Base-by-base conservation (phyloP, 2,797 vertebrate genomes). In the Periparus ater region DNA sequence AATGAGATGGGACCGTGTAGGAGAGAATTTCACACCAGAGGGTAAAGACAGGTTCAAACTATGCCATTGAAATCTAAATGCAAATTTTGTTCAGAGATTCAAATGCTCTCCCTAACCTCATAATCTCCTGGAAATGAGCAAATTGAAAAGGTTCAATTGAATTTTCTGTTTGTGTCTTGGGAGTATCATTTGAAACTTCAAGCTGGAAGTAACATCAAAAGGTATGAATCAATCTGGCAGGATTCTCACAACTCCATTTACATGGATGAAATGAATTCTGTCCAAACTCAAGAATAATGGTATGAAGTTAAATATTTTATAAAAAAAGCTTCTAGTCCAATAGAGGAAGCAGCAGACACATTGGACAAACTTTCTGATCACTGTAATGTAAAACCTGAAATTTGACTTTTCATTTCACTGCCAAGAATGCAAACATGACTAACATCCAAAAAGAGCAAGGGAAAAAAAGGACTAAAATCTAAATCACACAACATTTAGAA, bases 191-290 rank as follows among this genome's bases (percentile, higher is more conserved):
- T 85, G 60, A 80, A 88, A n/a, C 30, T 74, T 77, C 63, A 79
- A 86, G 57, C 38, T 82, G 40, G 25, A 92, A 92, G 53, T 22
- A 90, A 71, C 30, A 53, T 54, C 60, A 88, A 71, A 84, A 90
- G 16, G 48, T 53, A 91, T 15, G 9, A 95, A 94, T 94, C 91
- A 92, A 29, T 88, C 81, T 91, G 76, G 73, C 82, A 91, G 27
- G 63, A 95, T 68, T 76, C 53, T 95, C 63, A 57, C 60, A 90
- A 36, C 57, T 86, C 67, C 67, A 76, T 70, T 95, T 86, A 81
- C 2, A 10, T 47, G 73, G 71, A 85, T 78, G 34, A 88, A 85
- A 73, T 45, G 0, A 86, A 30, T 86, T 88, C 74, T 91, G 50
- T n/a, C 45, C 34, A 38, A 82, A 91, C 36, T 87, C 53, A 85